These are phyloP conservation scores for Myathropa florea DNA, from an alignment of 2,888 invertebrate species.

Conservation along the genomic window DNA sequence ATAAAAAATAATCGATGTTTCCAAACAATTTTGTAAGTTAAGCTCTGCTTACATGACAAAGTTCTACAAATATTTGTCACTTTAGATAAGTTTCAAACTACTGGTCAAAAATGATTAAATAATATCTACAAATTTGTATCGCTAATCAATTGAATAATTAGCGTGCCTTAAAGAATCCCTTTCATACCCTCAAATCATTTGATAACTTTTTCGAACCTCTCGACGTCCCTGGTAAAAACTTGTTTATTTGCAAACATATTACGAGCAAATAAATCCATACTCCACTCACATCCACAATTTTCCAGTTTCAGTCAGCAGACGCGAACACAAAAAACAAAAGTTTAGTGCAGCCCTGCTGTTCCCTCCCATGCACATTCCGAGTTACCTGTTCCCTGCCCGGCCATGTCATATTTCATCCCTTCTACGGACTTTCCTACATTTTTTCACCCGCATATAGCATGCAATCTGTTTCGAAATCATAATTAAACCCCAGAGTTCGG, in stretches of 20 bases:
- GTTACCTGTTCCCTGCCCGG: background rate
- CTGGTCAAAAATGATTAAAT: no score
- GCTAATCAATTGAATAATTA: background rate
- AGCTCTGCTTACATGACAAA: no score
- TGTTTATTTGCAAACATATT: conserved; percentile 60
- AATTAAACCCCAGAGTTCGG: conserved; percentile 22
- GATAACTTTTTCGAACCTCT: background rate
- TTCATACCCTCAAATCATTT: background rate
- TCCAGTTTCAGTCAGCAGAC: conserved; percentile 57
- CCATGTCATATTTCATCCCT: background rate
- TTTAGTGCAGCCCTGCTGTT: conserved; percentile 35
- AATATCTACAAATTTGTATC: no score
- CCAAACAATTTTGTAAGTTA: no score
- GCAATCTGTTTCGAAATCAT: background rate
- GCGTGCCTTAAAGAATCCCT: background rate
- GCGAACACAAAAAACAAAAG: conserved; percentile 7
- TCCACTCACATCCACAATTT: conserved; percentile 37
- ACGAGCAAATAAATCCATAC: conserved; percentile 43
- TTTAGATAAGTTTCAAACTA: no score
- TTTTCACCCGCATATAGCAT: conserved; percentile 6
- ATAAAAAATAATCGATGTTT: no score
- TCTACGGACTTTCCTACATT: background rate
- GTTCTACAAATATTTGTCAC: no score
- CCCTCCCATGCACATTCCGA: background rate
- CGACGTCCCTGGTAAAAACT: conserved; percentile 56